These are phyloP conservation scores for Nothobranchius kuhntae DNA, from an alignment of 2,113 vertebrate species.

Conservation along the genomic window DNA sequence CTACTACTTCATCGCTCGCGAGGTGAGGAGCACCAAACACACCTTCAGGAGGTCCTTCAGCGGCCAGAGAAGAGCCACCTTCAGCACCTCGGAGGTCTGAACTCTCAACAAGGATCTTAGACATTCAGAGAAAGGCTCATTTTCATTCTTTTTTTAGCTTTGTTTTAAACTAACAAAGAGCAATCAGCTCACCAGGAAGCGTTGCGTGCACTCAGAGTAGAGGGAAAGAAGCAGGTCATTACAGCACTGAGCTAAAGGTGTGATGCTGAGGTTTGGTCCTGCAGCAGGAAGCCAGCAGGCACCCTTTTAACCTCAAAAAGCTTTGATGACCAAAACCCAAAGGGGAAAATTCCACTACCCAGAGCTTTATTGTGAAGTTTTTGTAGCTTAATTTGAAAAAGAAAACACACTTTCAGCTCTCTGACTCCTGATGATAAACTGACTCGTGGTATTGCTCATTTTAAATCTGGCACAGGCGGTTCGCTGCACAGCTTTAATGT, in stretches of 20 bases:
- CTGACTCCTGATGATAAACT: not conserved
- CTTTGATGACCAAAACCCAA: not conserved
- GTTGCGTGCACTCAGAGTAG: not conserved
- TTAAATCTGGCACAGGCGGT: not conserved
- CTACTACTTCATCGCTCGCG: constrained; percentile 87
- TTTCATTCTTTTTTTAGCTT: not conserved
- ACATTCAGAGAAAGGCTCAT: not conserved
- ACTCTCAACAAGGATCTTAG: accelerated
- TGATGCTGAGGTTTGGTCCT: not conserved
- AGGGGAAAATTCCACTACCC: not conserved
- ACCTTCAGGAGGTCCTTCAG: constrained; percentile 35
- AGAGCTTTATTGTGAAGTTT: not conserved
- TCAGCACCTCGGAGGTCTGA: constrained; percentile 71
- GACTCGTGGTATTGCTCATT: not conserved
- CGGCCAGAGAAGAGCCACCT: constrained; percentile 55
- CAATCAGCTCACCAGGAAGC: not conserved
- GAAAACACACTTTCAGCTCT: not conserved
- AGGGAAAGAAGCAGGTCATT: not conserved
- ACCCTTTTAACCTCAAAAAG: constrained; percentile 1
- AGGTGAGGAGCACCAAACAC: constrained; percentile 73
- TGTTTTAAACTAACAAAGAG: not conserved
- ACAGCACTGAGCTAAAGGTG: not conserved
- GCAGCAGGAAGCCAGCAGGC: constrained; percentile 26
- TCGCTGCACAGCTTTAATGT: not conserved
- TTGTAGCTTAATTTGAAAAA: not conserved